phyloP scores from a whole-genome alignment of 1,140 invertebrate genomes.

The Tetramorium alpestre region DNA sequence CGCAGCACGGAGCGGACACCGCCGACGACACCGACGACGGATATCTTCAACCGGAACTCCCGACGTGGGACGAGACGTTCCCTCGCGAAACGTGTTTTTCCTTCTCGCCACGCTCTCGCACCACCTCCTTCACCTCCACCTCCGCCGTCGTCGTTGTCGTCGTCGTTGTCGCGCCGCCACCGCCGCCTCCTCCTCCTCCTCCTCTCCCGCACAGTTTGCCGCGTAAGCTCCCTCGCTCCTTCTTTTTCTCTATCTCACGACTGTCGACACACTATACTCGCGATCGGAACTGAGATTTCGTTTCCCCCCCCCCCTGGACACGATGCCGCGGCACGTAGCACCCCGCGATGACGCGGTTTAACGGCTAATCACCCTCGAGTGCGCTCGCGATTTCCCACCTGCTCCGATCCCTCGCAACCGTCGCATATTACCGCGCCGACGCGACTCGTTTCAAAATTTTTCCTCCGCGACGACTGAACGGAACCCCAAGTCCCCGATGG shows the following conservation, averaged over 20 bases:
- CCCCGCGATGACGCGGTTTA: constrained; percentile 45
- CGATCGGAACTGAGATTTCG: not conserved
- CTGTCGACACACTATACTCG: constrained; percentile 41
- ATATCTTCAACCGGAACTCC: constrained; percentile 29
- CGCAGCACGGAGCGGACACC: constrained; percentile 16
- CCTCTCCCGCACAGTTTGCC: not conserved
- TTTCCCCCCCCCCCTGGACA: constrained; percentile 2
- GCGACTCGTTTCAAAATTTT: constrained; percentile 79
- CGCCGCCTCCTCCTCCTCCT: not conserved
- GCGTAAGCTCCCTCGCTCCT: not conserved
- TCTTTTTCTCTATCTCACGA: constrained; percentile 19
- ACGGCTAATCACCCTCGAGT: constrained; percentile 70
- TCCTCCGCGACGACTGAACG: constrained; percentile 73
- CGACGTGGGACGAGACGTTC: constrained; percentile 33
- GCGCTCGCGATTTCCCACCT: constrained; percentile 54
- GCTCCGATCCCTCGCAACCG: constrained; percentile 68
- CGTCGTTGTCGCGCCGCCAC: not conserved
- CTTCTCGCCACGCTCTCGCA: constrained; percentile 30
- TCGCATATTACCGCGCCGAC: constrained; percentile 81
- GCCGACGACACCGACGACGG: not conserved
- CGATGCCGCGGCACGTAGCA: constrained; percentile 54
- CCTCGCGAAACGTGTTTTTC: constrained; percentile 42
- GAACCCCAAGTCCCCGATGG: not conserved
- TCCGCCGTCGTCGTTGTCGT: not conserved
- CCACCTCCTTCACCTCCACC: not conserved